Evolutionary conservation across 2,113 vertebrate genomes (phyloP).

Genomic region (Girardinichthys multiradiatus): DNA sequence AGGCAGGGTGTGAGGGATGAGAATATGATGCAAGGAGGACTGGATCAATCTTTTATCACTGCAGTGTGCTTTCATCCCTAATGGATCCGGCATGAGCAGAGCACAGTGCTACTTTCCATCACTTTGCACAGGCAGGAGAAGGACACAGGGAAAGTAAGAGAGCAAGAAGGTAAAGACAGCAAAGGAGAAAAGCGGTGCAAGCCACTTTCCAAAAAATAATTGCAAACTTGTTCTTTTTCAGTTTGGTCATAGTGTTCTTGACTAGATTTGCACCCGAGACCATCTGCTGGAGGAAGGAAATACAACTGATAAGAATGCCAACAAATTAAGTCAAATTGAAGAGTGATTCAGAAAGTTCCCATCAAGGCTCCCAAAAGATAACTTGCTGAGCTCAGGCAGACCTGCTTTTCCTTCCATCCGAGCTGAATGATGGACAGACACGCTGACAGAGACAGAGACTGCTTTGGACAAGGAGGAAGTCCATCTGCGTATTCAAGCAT

Average conservation of each 20-base stretch:
- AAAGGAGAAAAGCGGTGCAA: slow-evolving; percentile 21
- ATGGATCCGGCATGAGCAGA: slow-evolving; percentile 67
- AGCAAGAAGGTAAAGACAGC: slow-evolving; percentile 30
- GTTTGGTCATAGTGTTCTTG: slow-evolving; percentile 37
- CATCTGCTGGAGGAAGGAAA: slow-evolving; percentile 40
- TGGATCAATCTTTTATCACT: slow-evolving; percentile 78
- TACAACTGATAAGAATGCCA: slow-evolving; percentile 43
- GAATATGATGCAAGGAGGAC: slow-evolving; percentile 61
- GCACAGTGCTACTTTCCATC: slow-evolving; percentile 60
- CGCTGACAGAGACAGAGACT: slow-evolving; percentile 28
- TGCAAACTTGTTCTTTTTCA: slow-evolving; percentile 6
- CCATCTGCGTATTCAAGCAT: slow-evolving; percentile 56
- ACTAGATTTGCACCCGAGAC: slow-evolving; percentile 47
- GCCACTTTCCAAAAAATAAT: slow-evolving; percentile 31
- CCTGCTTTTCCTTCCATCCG: slow-evolving; percentile 19
- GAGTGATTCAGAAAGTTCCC: slow-evolving; percentile 54
- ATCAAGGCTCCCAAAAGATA: slow-evolving; percentile 53
- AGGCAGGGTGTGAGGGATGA: slow-evolving; percentile 56
- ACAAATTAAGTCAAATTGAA: slow-evolving; percentile 58
- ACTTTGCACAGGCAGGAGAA: slow-evolving; percentile 58
- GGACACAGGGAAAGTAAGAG: slow-evolving; percentile 36
- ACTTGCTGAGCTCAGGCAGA: slow-evolving; percentile 25
- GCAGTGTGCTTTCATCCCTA: slow-evolving; percentile 70
- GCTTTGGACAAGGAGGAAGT: slow-evolving; percentile 35
- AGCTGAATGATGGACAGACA: slow-evolving; percentile 39